phyloP scores from a whole-genome alignment of 2,113 vertebrate genomes.

The Podilymbus podiceps region DNA sequence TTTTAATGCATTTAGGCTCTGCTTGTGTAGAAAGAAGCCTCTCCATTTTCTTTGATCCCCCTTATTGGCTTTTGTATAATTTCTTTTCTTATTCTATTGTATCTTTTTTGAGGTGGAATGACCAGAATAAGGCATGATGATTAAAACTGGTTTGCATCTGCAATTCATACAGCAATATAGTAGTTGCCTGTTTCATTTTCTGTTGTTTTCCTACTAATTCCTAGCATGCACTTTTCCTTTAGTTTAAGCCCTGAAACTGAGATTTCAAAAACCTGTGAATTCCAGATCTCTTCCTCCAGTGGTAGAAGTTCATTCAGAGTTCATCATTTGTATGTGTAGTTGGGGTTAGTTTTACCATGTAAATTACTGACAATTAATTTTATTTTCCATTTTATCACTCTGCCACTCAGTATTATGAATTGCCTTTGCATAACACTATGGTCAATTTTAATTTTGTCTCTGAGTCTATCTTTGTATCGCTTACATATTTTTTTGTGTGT shows the following conservation, averaged over 20 bases:
- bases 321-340: neutral
- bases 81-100: neutral
- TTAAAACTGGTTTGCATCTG: neutral
- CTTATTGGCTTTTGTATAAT: neutral
- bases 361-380: neutral
- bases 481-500: neutral
- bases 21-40: neutral
- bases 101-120: neutral
- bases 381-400: neutral
- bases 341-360: neutral
- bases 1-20: neutral
- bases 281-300: neutral
- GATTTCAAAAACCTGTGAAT: neutral
- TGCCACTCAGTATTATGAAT: neutral
- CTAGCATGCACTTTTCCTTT: neutral
- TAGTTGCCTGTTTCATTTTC: neutral
- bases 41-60: neutral
- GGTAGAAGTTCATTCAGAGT: neutral
- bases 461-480: neutral
- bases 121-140: neutral
- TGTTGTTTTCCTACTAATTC: neutral
- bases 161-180: neutral
- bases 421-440: neutral
- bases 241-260: neutral
- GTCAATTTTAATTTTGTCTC: neutral